Evolutionary conservation across 1,140 invertebrate species (phyloP), one percentile per base, ranked within the genome.

Genomic region (Euura saliciscinereae): DNA sequence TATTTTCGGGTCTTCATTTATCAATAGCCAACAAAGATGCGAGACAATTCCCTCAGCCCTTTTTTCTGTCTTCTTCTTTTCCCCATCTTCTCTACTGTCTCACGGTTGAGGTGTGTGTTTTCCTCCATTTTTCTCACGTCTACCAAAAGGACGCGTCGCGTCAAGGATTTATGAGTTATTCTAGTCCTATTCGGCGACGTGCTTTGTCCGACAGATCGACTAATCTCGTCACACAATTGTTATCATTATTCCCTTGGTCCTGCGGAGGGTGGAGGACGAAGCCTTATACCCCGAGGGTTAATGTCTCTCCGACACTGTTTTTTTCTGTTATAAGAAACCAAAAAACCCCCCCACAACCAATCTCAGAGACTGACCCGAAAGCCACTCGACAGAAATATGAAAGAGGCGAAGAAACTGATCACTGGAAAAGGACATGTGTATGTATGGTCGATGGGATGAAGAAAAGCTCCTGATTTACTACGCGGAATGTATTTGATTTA

Each of bases 121-220:
- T 59, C 51, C 5, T n/a, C 51, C 2, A 59, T 59, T 59, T 59
- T 59, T 59, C 51, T 59, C 51, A 59, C 51, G 51, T 59, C 51
- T 59, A 8, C 51, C 8, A 59, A 59, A 59, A n/a, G 13, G 51
- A 28, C 51, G 8, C 6, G 51, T 28, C 28, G 13, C 51, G 51
- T 59, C 51, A 59, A 59, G 51, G 51, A 59, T 59, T 59, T 59
- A 59, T 59, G 51, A 59, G 51, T 59, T 59, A 59, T 59, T 59
- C 51, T n/a, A 8, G 51, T 59, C 51, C 51, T 59, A 59, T 59
- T 59, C 51, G 3, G 51, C 8, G 6, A 8, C 51, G 10, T 8
- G 8, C 51, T 59, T 59, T 59, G 51, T 59, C 51, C 51, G 51
- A 59, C 51, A 59, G 51, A 59, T 59, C 51, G 51, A 59, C 51